phyloP scores from a whole-genome alignment of 2,888 invertebrate genomes.

The Lithophane socia region DNA sequence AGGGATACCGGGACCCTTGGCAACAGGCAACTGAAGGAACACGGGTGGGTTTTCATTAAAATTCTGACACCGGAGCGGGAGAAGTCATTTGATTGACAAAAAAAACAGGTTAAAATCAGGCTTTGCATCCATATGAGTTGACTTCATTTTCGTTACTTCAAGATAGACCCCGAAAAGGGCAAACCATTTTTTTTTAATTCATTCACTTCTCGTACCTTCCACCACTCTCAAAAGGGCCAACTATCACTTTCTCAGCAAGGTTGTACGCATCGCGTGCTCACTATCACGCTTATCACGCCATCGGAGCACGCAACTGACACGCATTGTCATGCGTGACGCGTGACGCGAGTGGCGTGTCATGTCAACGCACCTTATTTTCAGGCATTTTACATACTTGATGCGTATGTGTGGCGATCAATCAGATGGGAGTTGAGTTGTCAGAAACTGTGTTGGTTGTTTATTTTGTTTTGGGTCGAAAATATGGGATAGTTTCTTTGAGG shows the following conservation, averaged over 20 bases:
- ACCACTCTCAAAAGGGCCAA: conserved; percentile 36
- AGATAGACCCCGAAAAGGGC: neutral
- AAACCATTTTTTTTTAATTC: neutral
- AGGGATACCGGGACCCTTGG: no score
- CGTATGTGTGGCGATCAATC: conserved; percentile 64
- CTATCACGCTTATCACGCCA: conserved; percentile 66
- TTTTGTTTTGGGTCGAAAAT: conserved; percentile 5
- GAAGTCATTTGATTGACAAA: no score
- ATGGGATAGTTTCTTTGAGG: no score
- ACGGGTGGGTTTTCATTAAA: no score
- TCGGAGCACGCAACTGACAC: conserved; percentile 67
- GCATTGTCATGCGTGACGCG: conserved; percentile 68
- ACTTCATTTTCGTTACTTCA: no score
- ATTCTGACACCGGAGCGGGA: no score
- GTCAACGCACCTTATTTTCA: conserved; percentile 71
- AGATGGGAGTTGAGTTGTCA: conserved; percentile 62
- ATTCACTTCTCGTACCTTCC: conserved; percentile 13
- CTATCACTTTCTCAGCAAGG: conserved; percentile 62
- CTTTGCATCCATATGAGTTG: no score
- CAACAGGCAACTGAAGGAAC: no score
- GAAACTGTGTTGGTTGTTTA: conserved; percentile 19
- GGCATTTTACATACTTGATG: conserved; percentile 65
- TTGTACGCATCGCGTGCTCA: conserved; percentile 51
- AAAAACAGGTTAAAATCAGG: no score
- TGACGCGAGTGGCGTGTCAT: conserved; percentile 71